Percentiles rank a stretch among this genome's conserved stretches.
phyloP scores from a whole-genome alignment of 2,113 vertebrate species.

The Benitochromis conjunctus region DNA sequence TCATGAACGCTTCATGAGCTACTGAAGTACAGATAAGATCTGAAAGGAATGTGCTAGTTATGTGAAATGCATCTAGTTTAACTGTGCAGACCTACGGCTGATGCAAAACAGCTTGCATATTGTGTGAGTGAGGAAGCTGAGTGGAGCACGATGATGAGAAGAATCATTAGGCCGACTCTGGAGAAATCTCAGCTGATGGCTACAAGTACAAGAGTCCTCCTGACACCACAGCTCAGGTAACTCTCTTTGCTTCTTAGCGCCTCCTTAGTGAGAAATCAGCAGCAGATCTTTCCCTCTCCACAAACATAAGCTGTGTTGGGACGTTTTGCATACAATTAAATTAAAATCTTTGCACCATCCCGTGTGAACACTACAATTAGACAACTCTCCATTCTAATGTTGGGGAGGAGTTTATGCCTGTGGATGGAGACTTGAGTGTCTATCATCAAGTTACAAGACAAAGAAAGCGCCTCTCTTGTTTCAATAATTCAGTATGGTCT shows the following conservation, averaged over 20 bases:
- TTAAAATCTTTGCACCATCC: neutral
- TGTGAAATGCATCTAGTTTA: neutral
- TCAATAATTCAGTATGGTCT: slow-evolving; percentile 50
- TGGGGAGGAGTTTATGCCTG: slow-evolving; percentile 11
- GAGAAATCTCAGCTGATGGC: slow-evolving; percentile 14
- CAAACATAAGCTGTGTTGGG: neutral
- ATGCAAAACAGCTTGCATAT: neutral
- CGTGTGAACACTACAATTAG: neutral
- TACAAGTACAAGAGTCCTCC: neutral
- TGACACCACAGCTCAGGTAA: slow-evolving; percentile 4
- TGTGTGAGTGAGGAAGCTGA: neutral
- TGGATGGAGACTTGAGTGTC: slow-evolving; percentile 12
- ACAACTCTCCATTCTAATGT: neutral
- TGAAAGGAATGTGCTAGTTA: neutral
- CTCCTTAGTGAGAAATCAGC: neutral
- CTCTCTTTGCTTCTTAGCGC: neutral
- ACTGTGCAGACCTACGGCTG: neutral
- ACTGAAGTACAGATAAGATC: neutral
- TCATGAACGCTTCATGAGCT: neutral
- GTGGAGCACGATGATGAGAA: neutral
- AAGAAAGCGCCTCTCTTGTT: neutral
- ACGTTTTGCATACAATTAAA: neutral
- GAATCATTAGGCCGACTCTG: slow-evolving; percentile 20
- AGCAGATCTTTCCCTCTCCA: neutral
- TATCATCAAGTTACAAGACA: slow-evolving; percentile 39